Conservation (phyloP, 2,113 vertebrate species). For the Salvelinus sp. region DNA sequence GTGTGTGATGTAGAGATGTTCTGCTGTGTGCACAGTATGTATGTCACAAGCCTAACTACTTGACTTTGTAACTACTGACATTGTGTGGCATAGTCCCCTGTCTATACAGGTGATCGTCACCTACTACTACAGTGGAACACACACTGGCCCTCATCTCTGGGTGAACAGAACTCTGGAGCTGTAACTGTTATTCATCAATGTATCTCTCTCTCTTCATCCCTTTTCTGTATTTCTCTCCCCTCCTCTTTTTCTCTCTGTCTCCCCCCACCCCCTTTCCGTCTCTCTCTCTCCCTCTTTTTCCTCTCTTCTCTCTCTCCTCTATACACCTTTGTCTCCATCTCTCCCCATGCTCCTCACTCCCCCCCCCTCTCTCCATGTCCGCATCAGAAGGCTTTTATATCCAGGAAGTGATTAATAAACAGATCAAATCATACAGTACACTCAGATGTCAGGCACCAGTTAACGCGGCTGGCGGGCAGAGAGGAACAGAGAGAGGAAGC, state of each 20-base stretch:
- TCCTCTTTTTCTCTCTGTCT: too few relatives aligned
- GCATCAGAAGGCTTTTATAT: conserved; percentile 3
- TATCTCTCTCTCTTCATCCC: too few relatives aligned
- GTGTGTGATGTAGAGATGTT: background rate
- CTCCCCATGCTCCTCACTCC: background rate
- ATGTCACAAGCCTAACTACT: background rate
- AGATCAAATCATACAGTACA: background rate
- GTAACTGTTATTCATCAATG: too few relatives aligned
- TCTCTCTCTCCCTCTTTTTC: too few relatives aligned
- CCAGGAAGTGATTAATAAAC: conserved; percentile 8
- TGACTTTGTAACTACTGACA: background rate
- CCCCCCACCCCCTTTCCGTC: too few relatives aligned
- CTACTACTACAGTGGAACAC: too few relatives aligned
- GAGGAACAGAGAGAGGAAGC: too few relatives aligned
- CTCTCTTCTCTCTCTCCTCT: background rate
- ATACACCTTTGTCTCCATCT: too few relatives aligned
- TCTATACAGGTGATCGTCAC: background rate
- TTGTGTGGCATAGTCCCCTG: background rate
- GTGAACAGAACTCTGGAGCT: too few relatives aligned
- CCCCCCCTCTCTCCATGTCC: background rate
- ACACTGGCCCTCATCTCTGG: too few relatives aligned
- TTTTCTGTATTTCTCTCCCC: too few relatives aligned
- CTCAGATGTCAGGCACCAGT: background rate
- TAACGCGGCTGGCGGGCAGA: too few relatives aligned
- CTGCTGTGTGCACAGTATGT: background rate